Evolutionary conservation across 1,140 invertebrate species (phyloP), one percentile per base, ranked within the genome.

Genomic region (Danaus melanippus): DNA sequence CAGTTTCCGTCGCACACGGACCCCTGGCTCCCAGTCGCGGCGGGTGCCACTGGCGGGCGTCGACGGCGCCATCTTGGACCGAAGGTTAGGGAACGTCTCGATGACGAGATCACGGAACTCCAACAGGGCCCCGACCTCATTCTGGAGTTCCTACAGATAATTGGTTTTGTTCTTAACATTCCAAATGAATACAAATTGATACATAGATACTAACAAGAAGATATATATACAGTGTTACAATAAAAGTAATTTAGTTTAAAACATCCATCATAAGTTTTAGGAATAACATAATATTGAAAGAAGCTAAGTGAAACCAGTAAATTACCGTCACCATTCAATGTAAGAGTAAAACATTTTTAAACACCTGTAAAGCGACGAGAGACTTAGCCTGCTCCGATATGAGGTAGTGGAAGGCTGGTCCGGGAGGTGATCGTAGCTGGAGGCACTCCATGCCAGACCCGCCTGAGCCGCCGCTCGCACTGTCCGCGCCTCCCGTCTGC

Each of bases 91-190:
- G 88, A 96, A 95, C 61, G 94, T 93, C 90, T 95, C 93, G 90
- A 96, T 94, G 89, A 96, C 94, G 89, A 95, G 90, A 87, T 95
- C 93, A 87, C 94, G 92, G 81, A 96, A 96, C 86, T 95, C 94
- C 81, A 96, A 90, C 57, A 96, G 84, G 59, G 94, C 94, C 47
- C 94, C 94, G 86, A 96, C 94, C 88, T 96, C 94, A 93, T 95
- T 93, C 91, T 96, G 94, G 76, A 96, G 89, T 89, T 96, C 94
- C 90, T 93, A 89, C 11, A 69, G 58, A n/a, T 47, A 42, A 4
- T n/a, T n/a, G 48, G 5, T 32, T 32, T 32, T 32, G 21, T 32
- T 32, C 21, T 32, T 32, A 32, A 32, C 21, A 32, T 32, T 32
- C 7, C 21, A 32, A 32, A 32, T 32, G 15, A 15, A 15, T 3